Evolutionary conservation across 2,113 vertebrate species (phyloP).

Genomic region (Pomatostomus ruficeps): DNA sequence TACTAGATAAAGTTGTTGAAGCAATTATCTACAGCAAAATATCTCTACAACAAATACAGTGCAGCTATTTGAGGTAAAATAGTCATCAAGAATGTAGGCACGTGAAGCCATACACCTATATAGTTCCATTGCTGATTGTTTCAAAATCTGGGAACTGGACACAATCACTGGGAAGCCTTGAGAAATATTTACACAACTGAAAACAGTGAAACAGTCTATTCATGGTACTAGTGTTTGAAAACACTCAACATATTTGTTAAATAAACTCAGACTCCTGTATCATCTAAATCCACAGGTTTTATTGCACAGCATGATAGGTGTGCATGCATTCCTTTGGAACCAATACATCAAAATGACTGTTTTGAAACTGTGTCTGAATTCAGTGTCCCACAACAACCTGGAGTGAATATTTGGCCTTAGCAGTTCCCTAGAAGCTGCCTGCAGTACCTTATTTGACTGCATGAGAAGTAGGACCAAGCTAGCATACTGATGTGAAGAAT

Average conservation of each 20-base stretch:
- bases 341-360: background rate
- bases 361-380: background rate
- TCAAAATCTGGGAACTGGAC: background rate
- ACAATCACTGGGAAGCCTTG: background rate
- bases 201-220: background rate
- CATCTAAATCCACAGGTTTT: background rate
- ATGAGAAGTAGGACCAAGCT: background rate
- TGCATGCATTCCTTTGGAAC: background rate
- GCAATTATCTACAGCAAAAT: background rate
- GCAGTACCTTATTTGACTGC: background rate
- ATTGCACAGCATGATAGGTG: background rate
- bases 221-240: background rate
- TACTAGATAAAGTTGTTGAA: background rate
- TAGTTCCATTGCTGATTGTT: background rate
- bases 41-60: background rate
- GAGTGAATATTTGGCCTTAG: background rate
- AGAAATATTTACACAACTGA: background rate
- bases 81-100: background rate
- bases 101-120: rapidly evolving
- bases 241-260: background rate
- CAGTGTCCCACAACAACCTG: background rate
- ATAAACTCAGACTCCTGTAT: background rate
- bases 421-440: background rate
- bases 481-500: background rate
- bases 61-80: background rate